Evolutionary conservation across 64 coral and sea anemone species (phyloP).

Genomic region (Stylophora pistillata): DNA sequence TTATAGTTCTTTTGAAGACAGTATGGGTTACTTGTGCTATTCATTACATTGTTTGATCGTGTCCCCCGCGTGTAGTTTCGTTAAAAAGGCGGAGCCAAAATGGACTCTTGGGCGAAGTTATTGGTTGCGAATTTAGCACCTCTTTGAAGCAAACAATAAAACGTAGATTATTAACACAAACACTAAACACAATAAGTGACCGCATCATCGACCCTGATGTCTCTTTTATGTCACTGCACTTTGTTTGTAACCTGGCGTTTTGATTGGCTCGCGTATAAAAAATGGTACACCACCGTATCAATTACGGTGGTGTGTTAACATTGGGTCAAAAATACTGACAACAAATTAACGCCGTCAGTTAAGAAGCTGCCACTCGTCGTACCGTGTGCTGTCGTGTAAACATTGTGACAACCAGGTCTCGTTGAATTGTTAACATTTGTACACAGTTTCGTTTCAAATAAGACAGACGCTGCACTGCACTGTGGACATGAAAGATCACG

Average conservation of each 20-base stretch:
- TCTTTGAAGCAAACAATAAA: slow-evolving; percentile 39
- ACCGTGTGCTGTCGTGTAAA: not conserved
- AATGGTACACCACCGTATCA: slow-evolving; percentile 42
- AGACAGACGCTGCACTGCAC: not conserved
- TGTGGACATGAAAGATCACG: slow-evolving; percentile 6
- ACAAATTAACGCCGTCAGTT: slow-evolving; percentile 10
- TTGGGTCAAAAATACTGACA: slow-evolving; percentile 3
- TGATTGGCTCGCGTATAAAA: slow-evolving; percentile 32
- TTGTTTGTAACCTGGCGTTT: slow-evolving; percentile 8
- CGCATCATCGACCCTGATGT: not conserved
- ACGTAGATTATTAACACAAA: slow-evolving; percentile 47
- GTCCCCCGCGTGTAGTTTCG: slow-evolving; percentile 31
- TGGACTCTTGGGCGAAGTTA: not conserved
- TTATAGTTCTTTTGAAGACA: slow-evolving; percentile 43
- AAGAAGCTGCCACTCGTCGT: not conserved
- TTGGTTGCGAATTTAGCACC: slow-evolving; percentile 49
- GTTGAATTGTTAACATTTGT: not conserved
- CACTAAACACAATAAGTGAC: slow-evolving; percentile 6
- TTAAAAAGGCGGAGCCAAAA: slow-evolving; percentile 34
- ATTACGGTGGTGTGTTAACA: slow-evolving; percentile 44
- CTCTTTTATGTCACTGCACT: slow-evolving; percentile 18
- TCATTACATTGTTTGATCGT: slow-evolving; percentile 37
- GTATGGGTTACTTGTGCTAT: slow-evolving; percentile 26
- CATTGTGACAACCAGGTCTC: no score
- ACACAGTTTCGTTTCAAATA: not conserved